Conservation (phyloP, 2,113 vertebrate species). For the Arothron firmamentum region DNA sequence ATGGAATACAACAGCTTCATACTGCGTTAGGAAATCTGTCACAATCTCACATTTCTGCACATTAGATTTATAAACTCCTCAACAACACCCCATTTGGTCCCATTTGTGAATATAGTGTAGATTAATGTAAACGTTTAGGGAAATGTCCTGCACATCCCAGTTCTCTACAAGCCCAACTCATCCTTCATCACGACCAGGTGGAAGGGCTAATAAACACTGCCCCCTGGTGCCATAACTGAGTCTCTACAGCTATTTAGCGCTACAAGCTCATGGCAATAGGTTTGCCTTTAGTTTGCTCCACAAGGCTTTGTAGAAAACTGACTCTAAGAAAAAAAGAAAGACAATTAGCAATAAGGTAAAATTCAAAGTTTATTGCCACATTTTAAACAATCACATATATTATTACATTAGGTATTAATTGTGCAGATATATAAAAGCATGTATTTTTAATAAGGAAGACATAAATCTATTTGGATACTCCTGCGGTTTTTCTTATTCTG, state of each 20-base stretch:
- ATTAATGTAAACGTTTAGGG: neutral
- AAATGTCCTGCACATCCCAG: neutral
- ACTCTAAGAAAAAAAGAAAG: neutral
- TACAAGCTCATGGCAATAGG: neutral
- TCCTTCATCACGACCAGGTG: neutral
- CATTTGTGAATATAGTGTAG: neutral
- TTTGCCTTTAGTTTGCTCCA: neutral
- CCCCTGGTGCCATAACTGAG: conserved; percentile 44
- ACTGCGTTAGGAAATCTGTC: neutral
- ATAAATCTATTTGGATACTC: too few relatives aligned
- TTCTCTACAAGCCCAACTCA: neutral
- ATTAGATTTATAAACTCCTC: neutral
- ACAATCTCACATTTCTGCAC: neutral
- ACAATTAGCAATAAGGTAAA: neutral
- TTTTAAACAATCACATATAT: too few relatives aligned
- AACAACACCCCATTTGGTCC: neutral
- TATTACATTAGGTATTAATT: too few relatives aligned
- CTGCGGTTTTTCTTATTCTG: too few relatives aligned
- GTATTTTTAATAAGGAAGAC: too few relatives aligned
- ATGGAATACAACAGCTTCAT: neutral
- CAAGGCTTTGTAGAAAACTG: neutral
- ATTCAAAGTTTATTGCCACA: too few relatives aligned
- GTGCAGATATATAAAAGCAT: too few relatives aligned
- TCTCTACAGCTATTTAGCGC: conserved; percentile 14
- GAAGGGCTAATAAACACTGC: conserved; percentile 55